These are phyloP conservation scores for Cygnus olor DNA, from an alignment of 2,797 vertebrate genomes.

Conservation along the genomic window DNA sequence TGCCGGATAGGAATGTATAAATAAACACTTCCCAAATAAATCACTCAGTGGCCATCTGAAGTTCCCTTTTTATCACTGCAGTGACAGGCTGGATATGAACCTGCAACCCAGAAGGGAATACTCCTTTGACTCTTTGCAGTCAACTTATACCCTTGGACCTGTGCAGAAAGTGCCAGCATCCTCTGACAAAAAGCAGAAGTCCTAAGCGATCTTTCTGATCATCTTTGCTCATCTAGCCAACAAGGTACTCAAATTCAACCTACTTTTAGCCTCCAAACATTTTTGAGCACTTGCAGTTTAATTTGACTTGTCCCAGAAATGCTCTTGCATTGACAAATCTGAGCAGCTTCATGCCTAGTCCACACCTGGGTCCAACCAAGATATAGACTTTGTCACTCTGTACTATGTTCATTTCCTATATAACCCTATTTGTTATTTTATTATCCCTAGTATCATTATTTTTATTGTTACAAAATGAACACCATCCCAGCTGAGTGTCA, in stretches of 20 bases:
- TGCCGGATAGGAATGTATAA: conserved; percentile 15
- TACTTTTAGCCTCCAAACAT: background rate
- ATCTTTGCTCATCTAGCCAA: background rate
- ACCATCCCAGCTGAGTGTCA: background rate
- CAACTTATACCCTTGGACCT: background rate
- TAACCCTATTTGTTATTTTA: background rate
- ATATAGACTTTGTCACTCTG: background rate
- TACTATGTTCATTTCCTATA: background rate
- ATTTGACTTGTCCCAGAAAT: background rate
- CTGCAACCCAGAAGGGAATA: background rate
- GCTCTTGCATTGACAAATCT: background rate
- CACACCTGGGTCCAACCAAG: background rate
- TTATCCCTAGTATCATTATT: background rate
- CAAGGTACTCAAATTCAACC: background rate
- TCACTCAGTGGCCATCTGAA: background rate
- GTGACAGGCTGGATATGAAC: background rate
- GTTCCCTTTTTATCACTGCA: background rate
- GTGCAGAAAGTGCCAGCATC: background rate
- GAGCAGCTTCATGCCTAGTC: background rate
- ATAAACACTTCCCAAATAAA: conserved; percentile 38
- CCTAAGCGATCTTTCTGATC: background rate
- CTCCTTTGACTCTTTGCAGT: background rate
- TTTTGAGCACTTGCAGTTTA: background rate
- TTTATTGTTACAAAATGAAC: background rate
- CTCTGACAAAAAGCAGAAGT: background rate